Percentiles rank a stretch among this genome's conserved stretches.
Conservation (phyloP, 2,797 vertebrate genomes). For the Gorsachius magnificus region DNA sequence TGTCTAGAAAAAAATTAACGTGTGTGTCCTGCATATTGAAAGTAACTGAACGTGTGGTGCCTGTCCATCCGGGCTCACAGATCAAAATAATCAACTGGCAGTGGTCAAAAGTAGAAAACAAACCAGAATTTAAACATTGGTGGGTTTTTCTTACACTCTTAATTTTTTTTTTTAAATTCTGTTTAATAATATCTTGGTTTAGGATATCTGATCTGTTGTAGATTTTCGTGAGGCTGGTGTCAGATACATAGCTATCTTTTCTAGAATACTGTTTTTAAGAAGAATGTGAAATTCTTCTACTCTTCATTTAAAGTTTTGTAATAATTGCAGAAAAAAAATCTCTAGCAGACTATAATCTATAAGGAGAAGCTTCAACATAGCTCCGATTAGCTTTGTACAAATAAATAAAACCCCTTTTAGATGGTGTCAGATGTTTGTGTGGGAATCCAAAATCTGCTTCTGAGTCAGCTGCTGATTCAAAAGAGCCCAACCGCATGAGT, state of each 20-base stretch:
- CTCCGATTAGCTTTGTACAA: background rate
- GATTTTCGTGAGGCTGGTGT: background rate
- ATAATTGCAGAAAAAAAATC: background rate
- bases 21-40: background rate
- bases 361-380: background rate
- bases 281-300: background rate
- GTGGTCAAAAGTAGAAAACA: background rate
- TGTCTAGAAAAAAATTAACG: background rate
- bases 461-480: background rate
- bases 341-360: background rate
- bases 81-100: background rate
- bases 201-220: background rate
- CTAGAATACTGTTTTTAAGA: background rate
- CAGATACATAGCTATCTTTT: background rate
- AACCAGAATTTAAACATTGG: background rate
- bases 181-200: background rate
- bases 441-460: background rate
- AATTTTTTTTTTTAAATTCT: background rate
- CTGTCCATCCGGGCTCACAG: background rate
- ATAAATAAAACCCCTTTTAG: background rate
- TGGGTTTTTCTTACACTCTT: background rate
- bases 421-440: background rate
- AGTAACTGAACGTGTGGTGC: accelerated
- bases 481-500: background rate
- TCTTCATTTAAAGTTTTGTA: background rate